These are phyloP conservation scores for Megalops atlanticus DNA, from an alignment of 2,113 vertebrate genomes.

Conservation along the genomic window DNA sequence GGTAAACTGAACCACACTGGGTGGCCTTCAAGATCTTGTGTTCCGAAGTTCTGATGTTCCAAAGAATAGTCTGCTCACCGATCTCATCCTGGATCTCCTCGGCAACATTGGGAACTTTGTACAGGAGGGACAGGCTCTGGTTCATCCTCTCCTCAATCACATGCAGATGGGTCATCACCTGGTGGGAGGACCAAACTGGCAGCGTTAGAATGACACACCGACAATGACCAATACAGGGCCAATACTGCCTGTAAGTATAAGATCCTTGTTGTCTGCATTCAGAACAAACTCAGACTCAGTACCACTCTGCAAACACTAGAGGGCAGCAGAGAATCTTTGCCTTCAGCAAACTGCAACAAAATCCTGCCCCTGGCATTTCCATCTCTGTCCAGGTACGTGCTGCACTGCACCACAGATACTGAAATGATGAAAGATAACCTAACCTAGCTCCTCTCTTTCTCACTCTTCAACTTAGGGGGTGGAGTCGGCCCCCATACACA, in stretches of 20 bases:
- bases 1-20: background rate
- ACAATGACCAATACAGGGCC: too few species aligned
- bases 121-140: slow-evolving; percentile 90
- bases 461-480: background rate
- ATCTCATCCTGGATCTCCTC: slow-evolving; percentile 97
- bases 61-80: slow-evolving; percentile 68
- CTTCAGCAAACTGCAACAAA: background rate
- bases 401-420: slow-evolving; percentile 3
- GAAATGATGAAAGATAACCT: background rate
- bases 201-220: background rate
- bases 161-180: slow-evolving; percentile 95
- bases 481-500: background rate
- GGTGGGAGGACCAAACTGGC: background rate
- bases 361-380: too few species aligned
- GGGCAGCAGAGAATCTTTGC: background rate
- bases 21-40: background rate
- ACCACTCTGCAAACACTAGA: slow-evolving; percentile 2
- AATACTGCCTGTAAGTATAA: background rate
- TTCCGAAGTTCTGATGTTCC: background rate
- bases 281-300: background rate
- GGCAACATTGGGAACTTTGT: slow-evolving; percentile 90
- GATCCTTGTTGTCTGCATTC: background rate
- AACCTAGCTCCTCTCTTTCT: background rate
- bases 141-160: slow-evolving; percentile 98
- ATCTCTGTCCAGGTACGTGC: background rate